These are phyloP conservation scores for Macrophya alboannulata DNA, from an alignment of 2,888 invertebrate species.

Conservation along the genomic window DNA sequence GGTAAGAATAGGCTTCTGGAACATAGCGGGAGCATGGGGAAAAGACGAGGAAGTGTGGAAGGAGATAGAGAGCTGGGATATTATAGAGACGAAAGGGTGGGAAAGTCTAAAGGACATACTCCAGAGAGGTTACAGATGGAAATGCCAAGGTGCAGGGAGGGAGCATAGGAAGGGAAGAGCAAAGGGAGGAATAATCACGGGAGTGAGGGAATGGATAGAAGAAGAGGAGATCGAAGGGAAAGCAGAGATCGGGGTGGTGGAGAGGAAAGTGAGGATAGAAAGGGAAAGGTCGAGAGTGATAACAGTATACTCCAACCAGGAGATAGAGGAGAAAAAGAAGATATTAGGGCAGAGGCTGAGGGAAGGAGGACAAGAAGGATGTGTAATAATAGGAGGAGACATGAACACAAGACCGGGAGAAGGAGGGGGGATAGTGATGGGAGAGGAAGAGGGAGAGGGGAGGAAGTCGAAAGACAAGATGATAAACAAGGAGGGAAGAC, in stretches of 20 bases:
- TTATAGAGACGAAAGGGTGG: no score
- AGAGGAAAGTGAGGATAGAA: neutral
- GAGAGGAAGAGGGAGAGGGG: no score
- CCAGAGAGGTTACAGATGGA: no score
- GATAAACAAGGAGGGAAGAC: conserved; percentile 6
- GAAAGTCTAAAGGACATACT: no score
- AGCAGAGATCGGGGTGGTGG: neutral
- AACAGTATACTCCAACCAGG: conserved; percentile 14
- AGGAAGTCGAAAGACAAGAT: conserved; percentile 5
- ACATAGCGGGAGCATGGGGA: no score
- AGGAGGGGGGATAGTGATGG: neutral
- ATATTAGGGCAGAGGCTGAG: neutral
- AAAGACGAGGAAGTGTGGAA: no score
- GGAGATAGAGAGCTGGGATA: no score
- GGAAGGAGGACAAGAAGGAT: neutral
- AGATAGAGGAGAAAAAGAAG: neutral
- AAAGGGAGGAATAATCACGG: no score
- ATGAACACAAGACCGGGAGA: neutral
- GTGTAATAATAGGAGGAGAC: conserved; percentile 30
- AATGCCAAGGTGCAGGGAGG: no score
- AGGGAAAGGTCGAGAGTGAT: neutral
- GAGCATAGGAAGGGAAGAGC: conserved; percentile 10
- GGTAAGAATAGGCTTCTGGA: no score
- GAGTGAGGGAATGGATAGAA: no score
- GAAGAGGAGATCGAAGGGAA: neutral